These are phyloP conservation scores for Acrocephalus arundinaceus DNA, from an alignment of 2,113 vertebrate species.

Conservation along the genomic window DNA sequence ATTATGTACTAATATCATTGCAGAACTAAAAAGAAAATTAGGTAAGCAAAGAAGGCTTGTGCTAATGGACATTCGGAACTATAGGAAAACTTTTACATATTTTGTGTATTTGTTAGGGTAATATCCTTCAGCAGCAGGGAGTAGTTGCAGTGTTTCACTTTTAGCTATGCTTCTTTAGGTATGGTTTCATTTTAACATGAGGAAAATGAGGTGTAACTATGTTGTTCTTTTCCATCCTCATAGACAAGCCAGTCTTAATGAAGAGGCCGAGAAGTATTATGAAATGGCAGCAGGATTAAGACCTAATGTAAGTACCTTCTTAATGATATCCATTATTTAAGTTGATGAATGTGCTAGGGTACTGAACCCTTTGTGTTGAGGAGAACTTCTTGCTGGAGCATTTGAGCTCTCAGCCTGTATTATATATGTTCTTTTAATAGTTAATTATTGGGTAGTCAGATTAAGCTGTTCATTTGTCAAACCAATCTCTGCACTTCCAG, in stretches of 20 bases:
- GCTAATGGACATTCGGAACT: not conserved
- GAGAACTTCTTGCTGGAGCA: not conserved
- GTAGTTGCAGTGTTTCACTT: not conserved
- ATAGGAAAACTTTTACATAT: not conserved
- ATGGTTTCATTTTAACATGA: not conserved
- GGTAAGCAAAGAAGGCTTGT: not conserved
- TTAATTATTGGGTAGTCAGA: not conserved
- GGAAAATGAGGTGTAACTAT: not conserved
- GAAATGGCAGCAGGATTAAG: slow-evolving; percentile 89
- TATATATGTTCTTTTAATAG: not conserved
- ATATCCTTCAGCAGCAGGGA: not conserved
- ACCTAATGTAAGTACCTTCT: slow-evolving; percentile 89
- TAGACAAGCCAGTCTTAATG: slow-evolving; percentile 97
- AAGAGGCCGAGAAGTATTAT: slow-evolving; percentile 94
- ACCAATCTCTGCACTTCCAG: not conserved
- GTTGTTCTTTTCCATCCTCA: not conserved
- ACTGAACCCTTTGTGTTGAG: not conserved
- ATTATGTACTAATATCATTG: not conserved
- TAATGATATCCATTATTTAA: slow-evolving; percentile 25
- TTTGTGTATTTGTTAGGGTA: not conserved
- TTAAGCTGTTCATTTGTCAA: slow-evolving; percentile 1
- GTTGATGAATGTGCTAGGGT: not conserved
- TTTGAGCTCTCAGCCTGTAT: not conserved
- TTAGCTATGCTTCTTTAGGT: not conserved
- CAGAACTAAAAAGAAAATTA: not conserved